Base-by-base conservation (phyloP, 2,797 vertebrate species). In the Mus minutoides region DNA sequence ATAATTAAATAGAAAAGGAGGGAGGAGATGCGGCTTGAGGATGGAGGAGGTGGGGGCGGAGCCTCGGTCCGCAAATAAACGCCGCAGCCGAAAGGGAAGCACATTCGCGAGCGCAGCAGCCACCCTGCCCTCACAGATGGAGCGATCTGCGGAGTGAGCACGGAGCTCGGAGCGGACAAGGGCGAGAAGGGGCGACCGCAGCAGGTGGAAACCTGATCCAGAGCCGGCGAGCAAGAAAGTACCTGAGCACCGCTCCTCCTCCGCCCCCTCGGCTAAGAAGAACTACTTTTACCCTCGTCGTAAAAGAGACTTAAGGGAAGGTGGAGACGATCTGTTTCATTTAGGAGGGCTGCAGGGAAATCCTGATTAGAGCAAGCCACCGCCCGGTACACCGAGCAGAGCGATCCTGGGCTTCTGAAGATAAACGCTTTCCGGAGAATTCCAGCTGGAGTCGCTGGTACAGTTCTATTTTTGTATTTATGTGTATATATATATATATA, bases 21-120 rank as follows among this genome's bases (percentile, higher is more conserved):
- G 94, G 93, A 92, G 95, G 84, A 58, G 88, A 88, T 21, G n/a
- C 46, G 46, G 31, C 58, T 37, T 37, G 62, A 94, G 94, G 97
- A 97, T 97, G 97, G 62, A 13, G 92, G 64, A 37, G n/a, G 76
- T 2, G 92, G 92, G 91, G 97, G 97, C 92, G 97, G 97, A 96
- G 97, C 97, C 40, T 95, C 40, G 16, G 62, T 3, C 91, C 1
- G 93, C 90, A 19, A 90, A 95, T 98, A 98, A 97, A 97, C 92
- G 19, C 88, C 40, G 60, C 10, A 0, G 77, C 77, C 60, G 6
- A 77, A 76, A 95, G 92, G 67, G 80, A 95, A 87, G 96, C 88
- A 10, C 58, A 75, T 75, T 88, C 52, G 62, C 64, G 49, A 71
- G 88, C 73, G 85, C 75, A 91, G n/a, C 75, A 84, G 73, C 40